phyloP scores from a whole-genome alignment of 2,113 vertebrate genomes.

The Pedionomus torquatus region DNA sequence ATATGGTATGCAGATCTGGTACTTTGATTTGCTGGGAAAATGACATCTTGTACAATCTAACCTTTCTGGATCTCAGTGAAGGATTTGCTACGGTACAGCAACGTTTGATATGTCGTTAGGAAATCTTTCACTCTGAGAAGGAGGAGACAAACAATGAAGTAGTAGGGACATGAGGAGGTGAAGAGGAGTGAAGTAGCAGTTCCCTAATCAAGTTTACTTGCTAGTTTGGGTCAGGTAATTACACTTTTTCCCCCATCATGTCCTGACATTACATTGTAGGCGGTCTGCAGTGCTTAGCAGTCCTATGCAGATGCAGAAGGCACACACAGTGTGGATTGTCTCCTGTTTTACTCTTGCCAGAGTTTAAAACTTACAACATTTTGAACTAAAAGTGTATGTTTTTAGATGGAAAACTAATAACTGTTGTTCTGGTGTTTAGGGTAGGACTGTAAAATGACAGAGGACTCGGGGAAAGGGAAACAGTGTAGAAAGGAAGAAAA shows the following conservation, averaged over 20 bases:
- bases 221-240: not conserved
- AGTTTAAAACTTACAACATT: not conserved
- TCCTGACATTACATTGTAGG: not conserved
- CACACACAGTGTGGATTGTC: not conserved
- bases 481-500: not conserved
- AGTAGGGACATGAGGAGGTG: not conserved
- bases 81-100: not conserved
- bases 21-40: not conserved
- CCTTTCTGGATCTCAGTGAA: not conserved
- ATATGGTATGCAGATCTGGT: not conserved
- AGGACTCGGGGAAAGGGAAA: not conserved
- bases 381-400: not conserved
- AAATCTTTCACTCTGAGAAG: not conserved
- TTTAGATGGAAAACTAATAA: rapidly evolving
- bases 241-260: not conserved
- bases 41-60: not conserved
- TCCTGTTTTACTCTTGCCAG: not conserved
- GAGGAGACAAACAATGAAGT: not conserved
- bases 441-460: not conserved
- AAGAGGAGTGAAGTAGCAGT: not conserved
- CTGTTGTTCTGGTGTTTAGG: not conserved
- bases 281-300: not conserved
- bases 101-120: not conserved
- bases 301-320: not conserved
- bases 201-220: not conserved